A percentile compares a stretch with the other conserved stretches of the same genome.
Evolutionary conservation across 2,888 invertebrate genomes (phyloP).

Genomic region (Dryococelus australis): DNA sequence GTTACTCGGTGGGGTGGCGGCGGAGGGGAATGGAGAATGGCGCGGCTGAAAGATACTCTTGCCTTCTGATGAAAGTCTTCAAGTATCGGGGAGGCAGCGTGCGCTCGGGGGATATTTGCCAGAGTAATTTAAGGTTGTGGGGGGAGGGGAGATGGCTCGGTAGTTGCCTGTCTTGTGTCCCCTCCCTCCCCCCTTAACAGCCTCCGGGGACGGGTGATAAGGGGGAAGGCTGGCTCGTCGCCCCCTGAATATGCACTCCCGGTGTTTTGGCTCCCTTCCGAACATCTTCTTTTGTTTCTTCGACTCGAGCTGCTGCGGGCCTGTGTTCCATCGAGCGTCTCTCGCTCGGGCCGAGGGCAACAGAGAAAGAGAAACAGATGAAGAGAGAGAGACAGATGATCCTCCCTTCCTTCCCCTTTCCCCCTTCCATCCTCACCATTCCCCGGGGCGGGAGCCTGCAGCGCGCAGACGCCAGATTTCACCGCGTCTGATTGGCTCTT

Average conservation of each 20-base stretch:
- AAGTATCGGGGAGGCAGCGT: neutral
- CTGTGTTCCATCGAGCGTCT: neutral
- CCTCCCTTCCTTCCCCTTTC: neutral
- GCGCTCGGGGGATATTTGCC: neutral
- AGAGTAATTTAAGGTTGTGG: neutral
- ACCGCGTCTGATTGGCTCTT: slow-evolving; percentile 35
- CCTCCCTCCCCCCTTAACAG: neutral
- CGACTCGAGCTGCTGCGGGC: neutral
- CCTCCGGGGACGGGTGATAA: neutral
- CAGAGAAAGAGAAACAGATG: neutral
- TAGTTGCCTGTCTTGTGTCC: neutral
- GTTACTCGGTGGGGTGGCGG: neutral
- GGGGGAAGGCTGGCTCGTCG: neutral
- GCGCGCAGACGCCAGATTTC: slow-evolving; percentile 33
- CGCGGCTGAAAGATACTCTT: neutral
- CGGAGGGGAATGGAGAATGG: neutral
- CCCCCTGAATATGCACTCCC: neutral
- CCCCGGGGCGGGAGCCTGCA: neutral
- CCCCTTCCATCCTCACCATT: neutral
- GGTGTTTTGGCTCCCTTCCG: neutral
- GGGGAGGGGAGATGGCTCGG: neutral
- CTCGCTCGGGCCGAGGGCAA: neutral
- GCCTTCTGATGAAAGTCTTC: slow-evolving; percentile 16
- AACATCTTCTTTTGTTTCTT: neutral
- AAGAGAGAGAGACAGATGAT: neutral